phyloP scores from a whole-genome alignment of 2,888 invertebrate genomes.

The Diarsia mendica region DNA sequence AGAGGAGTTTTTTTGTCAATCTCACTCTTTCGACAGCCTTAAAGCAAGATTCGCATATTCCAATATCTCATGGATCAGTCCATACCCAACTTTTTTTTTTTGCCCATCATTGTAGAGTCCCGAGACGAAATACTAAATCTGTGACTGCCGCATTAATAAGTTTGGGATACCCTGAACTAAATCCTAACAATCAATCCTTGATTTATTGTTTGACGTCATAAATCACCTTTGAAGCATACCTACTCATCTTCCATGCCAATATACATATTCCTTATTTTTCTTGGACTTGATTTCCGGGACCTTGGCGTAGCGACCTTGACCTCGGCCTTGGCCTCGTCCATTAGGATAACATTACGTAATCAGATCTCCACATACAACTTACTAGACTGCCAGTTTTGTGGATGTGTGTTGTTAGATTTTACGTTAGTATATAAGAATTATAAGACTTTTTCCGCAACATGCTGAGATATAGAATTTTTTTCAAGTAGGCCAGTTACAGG shows the following conservation, averaged over 20 bases:
- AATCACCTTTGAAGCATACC: constrained; percentile 14
- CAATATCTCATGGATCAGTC: too few species aligned
- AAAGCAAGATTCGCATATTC: too few species aligned
- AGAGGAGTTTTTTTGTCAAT: background rate
- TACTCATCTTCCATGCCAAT: constrained; percentile 10
- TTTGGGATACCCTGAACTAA: background rate
- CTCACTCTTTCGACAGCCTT: background rate
- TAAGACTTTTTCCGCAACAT: background rate
- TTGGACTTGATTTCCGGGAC: constrained; percentile 10
- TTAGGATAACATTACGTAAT: constrained; percentile 6
- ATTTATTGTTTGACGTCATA: constrained; percentile 1
- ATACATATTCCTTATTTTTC: constrained; percentile 11
- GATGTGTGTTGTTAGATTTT: background rate
- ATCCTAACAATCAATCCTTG: background rate
- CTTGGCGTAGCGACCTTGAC: constrained; percentile 23
- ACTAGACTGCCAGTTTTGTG: background rate
- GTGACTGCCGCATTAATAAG: too few species aligned
- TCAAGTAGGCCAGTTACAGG: too few species aligned
- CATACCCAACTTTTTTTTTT: too few species aligned
- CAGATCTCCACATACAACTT: background rate
- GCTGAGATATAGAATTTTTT: too few species aligned
- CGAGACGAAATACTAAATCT: background rate
- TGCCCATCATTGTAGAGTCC: background rate
- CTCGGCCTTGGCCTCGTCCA: constrained; percentile 3
- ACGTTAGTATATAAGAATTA: too few species aligned